Evolutionary conservation across 1,140 invertebrate genomes (phyloP), one percentile per base, ranked within the genome.

Genomic region (Drosophila nikananu): DNA sequence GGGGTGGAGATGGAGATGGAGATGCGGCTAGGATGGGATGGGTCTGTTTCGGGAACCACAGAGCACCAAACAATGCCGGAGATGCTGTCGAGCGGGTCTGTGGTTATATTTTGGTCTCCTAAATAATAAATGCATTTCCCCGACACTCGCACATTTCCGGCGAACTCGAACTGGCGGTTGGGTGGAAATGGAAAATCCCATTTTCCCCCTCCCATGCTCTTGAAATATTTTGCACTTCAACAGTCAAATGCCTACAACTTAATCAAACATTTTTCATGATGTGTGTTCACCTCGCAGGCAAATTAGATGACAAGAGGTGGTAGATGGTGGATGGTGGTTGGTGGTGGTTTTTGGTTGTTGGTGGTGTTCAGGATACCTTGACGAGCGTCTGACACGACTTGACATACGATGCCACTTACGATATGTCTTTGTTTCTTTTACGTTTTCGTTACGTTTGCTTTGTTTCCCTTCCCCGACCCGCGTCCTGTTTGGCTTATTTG

Each of bases 351-450:
- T 39, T 15, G 41, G 3, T 25, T n/a, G 30, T 32, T 39, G n/a
- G 60, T 39, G 25, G 27, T 37, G 35, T 39, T 61, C n/a, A 61
- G 39, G 39, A 63, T 52, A 62, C 67, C 70, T 75, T 67, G 73
- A 68, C 77, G 55, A 89, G 84, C 81, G 75, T 81, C 83, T 89
- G 84, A 87, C 84, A 89, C 77, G 78, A 70, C 81, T 77, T 89
- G 84, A 89, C 84, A 89, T 89, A 89, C 86, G 84, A 89, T 89
- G 86, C 84, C 84, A 89, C 84, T 89, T 90, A 79, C 86, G 84
- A 90, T 89, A 90, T 90, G 84, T 84, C 84, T 90, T 87, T 84
- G 84, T 89, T 87, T 84, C 73, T 71, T 42, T 77, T 73, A 64
- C 55, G 41, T 30, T 64, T 61, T 74, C 72, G 48, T 79, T 81